These are phyloP conservation scores for Lacanobia wlatinum DNA, from an alignment of 2,888 invertebrate species.

Conservation along the genomic window DNA sequence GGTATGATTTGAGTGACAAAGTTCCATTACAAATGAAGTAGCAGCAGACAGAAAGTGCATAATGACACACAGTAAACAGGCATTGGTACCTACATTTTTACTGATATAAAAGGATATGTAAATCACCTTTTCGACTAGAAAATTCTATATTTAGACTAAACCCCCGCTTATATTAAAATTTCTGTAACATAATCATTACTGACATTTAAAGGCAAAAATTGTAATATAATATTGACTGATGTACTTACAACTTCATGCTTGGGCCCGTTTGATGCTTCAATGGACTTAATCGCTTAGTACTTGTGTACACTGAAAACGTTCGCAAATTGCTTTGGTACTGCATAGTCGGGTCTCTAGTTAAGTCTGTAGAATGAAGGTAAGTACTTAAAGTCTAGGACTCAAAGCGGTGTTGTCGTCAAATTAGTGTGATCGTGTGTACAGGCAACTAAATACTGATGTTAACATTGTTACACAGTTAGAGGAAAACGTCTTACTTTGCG, in stretches of 20 bases:
- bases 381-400: neutral
- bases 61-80: too few relatives aligned
- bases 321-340: conserved; percentile 38
- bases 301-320: conserved; percentile 26
- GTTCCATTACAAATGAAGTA: too few relatives aligned
- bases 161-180: neutral
- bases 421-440: neutral
- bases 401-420: neutral
- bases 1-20: too few relatives aligned
- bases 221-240: neutral
- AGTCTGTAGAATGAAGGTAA: conserved; percentile 7
- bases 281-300: conserved; percentile 38
- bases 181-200: neutral
- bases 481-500: neutral
- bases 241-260: conserved; percentile 11
- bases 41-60: too few relatives aligned
- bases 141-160: neutral
- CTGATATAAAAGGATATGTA: too few relatives aligned
- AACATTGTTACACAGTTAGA: too few relatives aligned
- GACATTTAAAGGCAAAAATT: neutral
- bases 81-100: too few relatives aligned
- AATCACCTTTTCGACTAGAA: neutral
- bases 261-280: conserved; percentile 25
- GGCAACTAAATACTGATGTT: neutral
- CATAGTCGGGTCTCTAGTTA: neutral